phyloP scores from a whole-genome alignment of 1,140 invertebrate species.

The Drosophila melanogaster region Release_6_plus_ISO1_MT NT_033779.5:7644001-7644500 shows the following conservation, averaged over 20 bases:
- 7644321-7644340: conserved; percentile 68
- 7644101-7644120: conserved; percentile 80
- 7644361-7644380: conserved; percentile 74
- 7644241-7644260: conserved; percentile 17
- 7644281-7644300: conserved; percentile 75
- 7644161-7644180: conserved; percentile 82
- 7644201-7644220: conserved; percentile 79
- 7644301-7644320: conserved; percentile 63
- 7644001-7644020: conserved; percentile 42
- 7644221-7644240: conserved; percentile 76
- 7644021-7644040: conserved; percentile 26
- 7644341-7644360: conserved; percentile 80
- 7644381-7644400: conserved; percentile 75
- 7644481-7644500: conserved; percentile 65
- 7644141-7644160: conserved; percentile 79
- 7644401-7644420: conserved; percentile 83
- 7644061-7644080: conserved; percentile 76
- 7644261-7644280: conserved; percentile 77
- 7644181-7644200: conserved; percentile 70
- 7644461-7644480: conserved; percentile 70
- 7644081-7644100: conserved; percentile 82
- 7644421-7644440: conserved; percentile 82
- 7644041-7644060: conserved; percentile 36
- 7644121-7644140: conserved; percentile 81
- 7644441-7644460: conserved; percentile 84